A percentile compares a stretch with the other conserved stretches of the same genome.
phyloP scores from a whole-genome alignment of 2,797 vertebrate genomes.

The Poecile montanus region DNA sequence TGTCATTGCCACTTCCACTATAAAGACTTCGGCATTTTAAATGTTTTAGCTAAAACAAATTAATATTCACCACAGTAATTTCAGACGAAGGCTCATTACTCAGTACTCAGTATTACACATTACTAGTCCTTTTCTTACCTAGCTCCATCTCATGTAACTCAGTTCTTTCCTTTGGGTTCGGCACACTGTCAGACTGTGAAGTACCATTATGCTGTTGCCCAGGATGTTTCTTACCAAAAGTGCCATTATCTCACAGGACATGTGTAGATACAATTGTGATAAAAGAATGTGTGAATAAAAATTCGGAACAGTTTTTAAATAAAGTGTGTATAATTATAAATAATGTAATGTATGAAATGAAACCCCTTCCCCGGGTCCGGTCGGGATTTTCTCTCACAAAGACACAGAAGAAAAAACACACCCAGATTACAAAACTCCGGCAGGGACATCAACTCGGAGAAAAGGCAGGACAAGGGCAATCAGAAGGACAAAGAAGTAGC shows the following conservation, averaged over 20 bases:
- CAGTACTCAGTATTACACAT: neutral
- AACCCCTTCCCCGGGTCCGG: no score
- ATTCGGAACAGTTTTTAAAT: no score
- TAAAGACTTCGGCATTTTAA: neutral
- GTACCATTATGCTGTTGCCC: neutral
- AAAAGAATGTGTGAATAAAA: no score
- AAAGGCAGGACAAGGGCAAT: no score
- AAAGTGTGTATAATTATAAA: no score
- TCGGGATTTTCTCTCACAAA: no score
- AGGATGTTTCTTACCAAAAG: neutral
- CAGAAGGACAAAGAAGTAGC: no score
- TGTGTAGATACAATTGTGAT: neutral
- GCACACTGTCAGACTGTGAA: neutral
- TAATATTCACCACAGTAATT: neutral
- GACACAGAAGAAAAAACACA: no score
- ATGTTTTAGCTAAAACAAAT: neutral
- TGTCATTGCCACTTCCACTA: neutral
- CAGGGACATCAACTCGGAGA: no score
- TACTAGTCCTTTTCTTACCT: neutral
- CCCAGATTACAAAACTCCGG: no score
- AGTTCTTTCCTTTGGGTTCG: neutral
- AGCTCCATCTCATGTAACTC: neutral
- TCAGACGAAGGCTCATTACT: neutral
- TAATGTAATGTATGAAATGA: no score
- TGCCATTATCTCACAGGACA: neutral